These are phyloP conservation scores for Phocoena phocoena DNA, from an alignment of 2,113 vertebrate genomes.

Conservation along the genomic window DNA sequence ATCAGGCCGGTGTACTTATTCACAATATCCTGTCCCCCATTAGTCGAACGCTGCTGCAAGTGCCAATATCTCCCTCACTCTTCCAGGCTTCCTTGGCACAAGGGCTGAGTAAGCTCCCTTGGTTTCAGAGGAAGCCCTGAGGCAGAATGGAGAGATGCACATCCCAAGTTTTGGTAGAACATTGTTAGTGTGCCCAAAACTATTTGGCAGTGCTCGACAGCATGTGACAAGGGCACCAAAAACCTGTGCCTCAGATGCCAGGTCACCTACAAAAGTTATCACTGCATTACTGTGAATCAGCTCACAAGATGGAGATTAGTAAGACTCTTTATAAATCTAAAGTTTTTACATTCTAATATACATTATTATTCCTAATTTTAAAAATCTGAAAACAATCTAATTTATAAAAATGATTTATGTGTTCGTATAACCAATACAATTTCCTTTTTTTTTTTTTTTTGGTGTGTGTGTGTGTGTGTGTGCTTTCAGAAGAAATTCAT, in stretches of 20 bases:
- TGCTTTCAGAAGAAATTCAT: constrained; percentile 42
- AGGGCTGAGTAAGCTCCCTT: neutral
- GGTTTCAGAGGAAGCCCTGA: neutral
- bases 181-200: neutral
- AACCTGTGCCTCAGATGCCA: neutral
- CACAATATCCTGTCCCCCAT: neutral
- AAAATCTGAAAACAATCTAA: neutral
- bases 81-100: neutral
- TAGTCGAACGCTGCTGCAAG: neutral
- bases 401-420: constrained; percentile 18
- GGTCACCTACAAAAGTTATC: neutral
- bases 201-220: neutral
- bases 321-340: neutral
- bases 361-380: neutral
- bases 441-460: neutral
- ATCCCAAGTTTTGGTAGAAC: neutral
- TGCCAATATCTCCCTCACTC: neutral
- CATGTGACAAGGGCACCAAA: neutral
- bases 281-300: neutral
- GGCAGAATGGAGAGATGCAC: neutral
- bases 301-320: neutral
- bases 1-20: neutral
- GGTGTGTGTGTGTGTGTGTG: neutral
- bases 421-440: neutral
- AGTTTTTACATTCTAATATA: constrained; percentile 14